Percentiles rank a stretch among this genome's conserved stretches.
Conservation (phyloP, 2,113 vertebrate genomes). For the Alosa alosa region DNA sequence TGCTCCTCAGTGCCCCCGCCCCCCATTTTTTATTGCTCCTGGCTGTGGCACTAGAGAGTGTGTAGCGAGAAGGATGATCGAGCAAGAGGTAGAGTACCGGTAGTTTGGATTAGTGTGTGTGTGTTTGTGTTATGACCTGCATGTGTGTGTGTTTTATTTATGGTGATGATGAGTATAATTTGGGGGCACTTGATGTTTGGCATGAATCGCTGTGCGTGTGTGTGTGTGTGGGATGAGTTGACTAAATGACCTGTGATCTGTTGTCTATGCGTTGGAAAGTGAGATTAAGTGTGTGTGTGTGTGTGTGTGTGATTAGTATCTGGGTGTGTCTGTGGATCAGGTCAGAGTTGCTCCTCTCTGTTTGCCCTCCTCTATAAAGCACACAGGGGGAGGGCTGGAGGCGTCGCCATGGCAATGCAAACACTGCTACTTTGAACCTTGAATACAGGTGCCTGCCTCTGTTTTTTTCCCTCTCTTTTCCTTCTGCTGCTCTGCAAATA, state of each 20-base stretch:
- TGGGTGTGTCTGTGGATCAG: background rate
- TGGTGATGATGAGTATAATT: background rate
- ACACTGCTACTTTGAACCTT: constrained; percentile 73
- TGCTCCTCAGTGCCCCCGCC: background rate
- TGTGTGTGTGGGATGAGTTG: background rate
- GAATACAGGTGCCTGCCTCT: constrained; percentile 62
- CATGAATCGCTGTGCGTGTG: background rate
- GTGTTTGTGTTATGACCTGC: no score
- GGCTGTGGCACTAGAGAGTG: background rate
- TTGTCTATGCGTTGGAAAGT: background rate
- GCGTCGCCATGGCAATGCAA: constrained; percentile 71
- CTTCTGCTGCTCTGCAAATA: constrained; percentile 57
- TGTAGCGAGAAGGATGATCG: background rate
- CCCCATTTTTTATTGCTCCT: background rate
- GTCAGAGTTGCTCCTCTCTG: constrained; percentile 26
- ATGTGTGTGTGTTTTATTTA: background rate
- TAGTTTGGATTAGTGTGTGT: background rate
- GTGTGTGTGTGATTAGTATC: background rate
- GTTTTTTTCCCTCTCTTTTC: constrained; percentile 44
- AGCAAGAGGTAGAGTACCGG: no score
- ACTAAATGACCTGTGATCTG: background rate
- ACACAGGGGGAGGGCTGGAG: constrained; percentile 57
- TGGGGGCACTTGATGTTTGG: background rate
- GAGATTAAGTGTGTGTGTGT: background rate
- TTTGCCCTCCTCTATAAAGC: constrained; percentile 55